phyloP scores from a whole-genome alignment of 2,113 vertebrate species.

The Loxodonta africana region DNA sequence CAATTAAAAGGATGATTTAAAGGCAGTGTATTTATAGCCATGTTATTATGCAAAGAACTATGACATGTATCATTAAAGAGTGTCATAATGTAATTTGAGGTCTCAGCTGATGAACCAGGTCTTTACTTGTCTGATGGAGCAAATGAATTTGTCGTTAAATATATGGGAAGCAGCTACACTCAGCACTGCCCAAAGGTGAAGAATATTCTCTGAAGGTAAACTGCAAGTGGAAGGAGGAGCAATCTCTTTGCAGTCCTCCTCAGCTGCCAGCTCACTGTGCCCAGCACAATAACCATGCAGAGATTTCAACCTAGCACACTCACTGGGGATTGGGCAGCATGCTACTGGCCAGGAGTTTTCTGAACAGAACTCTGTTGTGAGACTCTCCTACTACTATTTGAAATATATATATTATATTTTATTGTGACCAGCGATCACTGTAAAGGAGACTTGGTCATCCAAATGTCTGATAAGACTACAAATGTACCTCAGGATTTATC shows the following conservation, averaged over 20 bases:
- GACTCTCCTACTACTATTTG: background rate
- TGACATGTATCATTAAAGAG: background rate
- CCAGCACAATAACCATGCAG: background rate
- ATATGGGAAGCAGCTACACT: conserved; percentile 1
- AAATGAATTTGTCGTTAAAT: conserved; percentile 58
- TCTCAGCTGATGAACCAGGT: background rate
- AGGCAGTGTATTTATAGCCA: background rate
- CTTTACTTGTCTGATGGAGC: background rate
- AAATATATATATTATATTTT: conserved; percentile 9
- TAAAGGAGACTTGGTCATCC: background rate
- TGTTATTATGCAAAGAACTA: background rate
- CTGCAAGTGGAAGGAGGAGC: background rate
- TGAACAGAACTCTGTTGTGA: conserved; percentile 43
- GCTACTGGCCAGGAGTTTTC: background rate
- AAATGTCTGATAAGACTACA: background rate
- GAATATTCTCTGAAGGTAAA: background rate
- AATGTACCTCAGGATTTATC: background rate
- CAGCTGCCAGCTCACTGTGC: background rate
- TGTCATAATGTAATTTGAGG: conserved; percentile 17
- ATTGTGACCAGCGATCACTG: background rate
- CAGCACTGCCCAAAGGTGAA: background rate
- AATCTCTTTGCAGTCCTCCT: background rate
- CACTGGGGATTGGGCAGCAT: background rate
- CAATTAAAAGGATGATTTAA: background rate
- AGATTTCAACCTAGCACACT: background rate